Evolutionary conservation across 2,888 invertebrate genomes (phyloP).

Genomic region (Drosophila nigricruria): DNA sequence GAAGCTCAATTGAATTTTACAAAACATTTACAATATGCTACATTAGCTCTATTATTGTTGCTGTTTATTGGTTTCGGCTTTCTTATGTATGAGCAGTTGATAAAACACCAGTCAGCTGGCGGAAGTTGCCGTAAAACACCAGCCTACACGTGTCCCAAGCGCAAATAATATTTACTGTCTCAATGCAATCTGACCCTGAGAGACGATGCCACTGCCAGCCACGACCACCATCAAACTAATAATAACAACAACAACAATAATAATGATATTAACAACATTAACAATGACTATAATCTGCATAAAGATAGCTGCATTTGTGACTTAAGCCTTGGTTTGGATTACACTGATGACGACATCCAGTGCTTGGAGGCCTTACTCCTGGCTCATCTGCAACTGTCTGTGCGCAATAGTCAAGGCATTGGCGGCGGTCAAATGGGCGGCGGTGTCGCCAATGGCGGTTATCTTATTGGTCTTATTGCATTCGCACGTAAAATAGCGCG

Average conservation of each 20-base stretch:
- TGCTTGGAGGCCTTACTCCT: constrained; percentile 60
- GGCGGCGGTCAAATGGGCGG: constrained; percentile 50
- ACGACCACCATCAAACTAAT: constrained; percentile 34
- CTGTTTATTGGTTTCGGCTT: constrained; percentile 85
- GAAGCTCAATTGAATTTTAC: constrained; percentile 86
- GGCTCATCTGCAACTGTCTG: constrained; percentile 54
- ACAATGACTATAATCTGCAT: constrained; percentile 28
- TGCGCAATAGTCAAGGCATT: constrained; percentile 20
- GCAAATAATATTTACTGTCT: constrained; percentile 82
- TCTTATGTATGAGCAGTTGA: constrained; percentile 84
- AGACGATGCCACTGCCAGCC: constrained; percentile 65
- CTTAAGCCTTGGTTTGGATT: constrained; percentile 44
- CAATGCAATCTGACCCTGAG: constrained; percentile 82
- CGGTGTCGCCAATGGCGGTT: constrained; percentile 79
- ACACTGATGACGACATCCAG: constrained; percentile 45
- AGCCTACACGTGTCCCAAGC: constrained; percentile 46
- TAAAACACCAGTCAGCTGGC: background rate
- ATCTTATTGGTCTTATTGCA: constrained; percentile 81
- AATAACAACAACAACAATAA: constrained; percentile 15
- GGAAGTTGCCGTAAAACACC: constrained; percentile 15
- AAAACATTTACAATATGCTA: constrained; percentile 86
- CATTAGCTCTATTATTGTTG: constrained; percentile 86
- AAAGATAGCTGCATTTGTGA: constrained; percentile 56
- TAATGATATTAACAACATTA: constrained; percentile 29
- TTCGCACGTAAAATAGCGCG: constrained; percentile 82